Base-by-base conservation (phyloP, 1,140 invertebrate genomes). In the Drosophila bifasciata region DNA sequence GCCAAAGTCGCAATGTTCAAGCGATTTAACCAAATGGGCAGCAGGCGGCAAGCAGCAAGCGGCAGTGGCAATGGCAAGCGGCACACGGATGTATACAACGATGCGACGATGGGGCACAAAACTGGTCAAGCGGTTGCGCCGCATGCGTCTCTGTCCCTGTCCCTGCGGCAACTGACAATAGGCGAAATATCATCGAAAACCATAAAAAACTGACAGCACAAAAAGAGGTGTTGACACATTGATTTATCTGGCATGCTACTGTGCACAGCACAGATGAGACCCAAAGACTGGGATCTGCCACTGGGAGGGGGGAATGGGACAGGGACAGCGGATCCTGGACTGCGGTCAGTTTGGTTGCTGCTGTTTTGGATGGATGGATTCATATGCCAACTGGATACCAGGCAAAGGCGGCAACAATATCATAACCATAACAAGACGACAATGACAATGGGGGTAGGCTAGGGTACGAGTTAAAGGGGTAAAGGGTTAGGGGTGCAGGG, bases 141-240 rank as follows among this genome's bases (percentile, higher is more conserved):
- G 75, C 71, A 71, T 72, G 66, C 76, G 83, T 73, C 68, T n/a
- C n/a, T n/a, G n/a, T n/a, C n/a, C n/a, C n/a, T 57, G 61, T 57
- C 28, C 28, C 55, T 53, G 43, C 43, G 51, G 48, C 61, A n/a
- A n/a, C 73, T 79, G 80, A 90, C 89, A 91, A 91, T 91, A 90
- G 89, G 89, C 80, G 76, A 90, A 91, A 91, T 90, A 91, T 91
- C 89, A 91, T 91, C 89, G 79, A 88, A 89, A 88, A 88, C 84
- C 84, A 88, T 88, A 88, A 88, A 90, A 91, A 90, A 89, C 89
- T 91, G 89, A 91, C 89, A 91, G 89, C 89, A 91, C 89, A 91
- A 91, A 91, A 91, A 91, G 86, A 91, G 90, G 90, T 91, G 90
- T 91, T 91, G 90, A 91, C 90, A 91, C 90, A 90, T 91, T 91